These are phyloP conservation scores for Tragulus kanchil DNA, from an alignment of 2,113 vertebrate genomes.

Conservation along the genomic window DNA sequence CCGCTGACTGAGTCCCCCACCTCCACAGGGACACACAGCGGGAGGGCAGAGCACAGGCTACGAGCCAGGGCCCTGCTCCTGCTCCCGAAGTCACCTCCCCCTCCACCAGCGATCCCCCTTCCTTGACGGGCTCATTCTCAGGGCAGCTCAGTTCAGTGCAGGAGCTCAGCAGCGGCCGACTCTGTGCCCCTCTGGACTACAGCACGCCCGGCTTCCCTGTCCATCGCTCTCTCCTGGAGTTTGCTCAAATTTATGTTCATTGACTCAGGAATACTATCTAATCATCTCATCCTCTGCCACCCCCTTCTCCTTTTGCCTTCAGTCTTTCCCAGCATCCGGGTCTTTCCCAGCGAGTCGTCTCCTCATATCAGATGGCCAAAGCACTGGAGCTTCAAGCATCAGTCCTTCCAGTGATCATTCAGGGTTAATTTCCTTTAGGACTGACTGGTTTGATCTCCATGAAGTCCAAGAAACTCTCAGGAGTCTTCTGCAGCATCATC, in stretches of 20 bases:
- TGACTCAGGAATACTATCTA: background rate
- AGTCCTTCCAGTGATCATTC: background rate
- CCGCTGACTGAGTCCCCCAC: background rate
- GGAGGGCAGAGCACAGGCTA: background rate
- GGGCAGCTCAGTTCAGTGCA: too few relatives aligned
- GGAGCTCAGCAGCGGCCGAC: background rate
- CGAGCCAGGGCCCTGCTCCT: background rate
- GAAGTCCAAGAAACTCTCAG: background rate
- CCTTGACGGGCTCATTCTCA: background rate
- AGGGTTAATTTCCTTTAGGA: background rate
- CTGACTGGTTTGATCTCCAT: background rate
- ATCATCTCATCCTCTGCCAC: background rate
- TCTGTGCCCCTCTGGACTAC: background rate
- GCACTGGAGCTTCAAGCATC: background rate
- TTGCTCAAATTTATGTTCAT: background rate
- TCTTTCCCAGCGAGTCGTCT: background rate
- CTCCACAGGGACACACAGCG: background rate
- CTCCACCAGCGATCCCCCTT: background rate
- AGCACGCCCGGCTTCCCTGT: background rate
- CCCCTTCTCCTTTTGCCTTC: background rate
- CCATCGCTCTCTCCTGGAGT: background rate
- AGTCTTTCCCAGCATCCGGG: background rate
- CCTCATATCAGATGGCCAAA: background rate
- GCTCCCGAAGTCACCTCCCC: background rate
- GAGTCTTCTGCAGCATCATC: background rate